A percentile compares a stretch with the other conserved stretches of the same genome.
Evolutionary conservation across 2,113 vertebrate species (phyloP).

Genomic region (Chloroceryle aenea): DNA sequence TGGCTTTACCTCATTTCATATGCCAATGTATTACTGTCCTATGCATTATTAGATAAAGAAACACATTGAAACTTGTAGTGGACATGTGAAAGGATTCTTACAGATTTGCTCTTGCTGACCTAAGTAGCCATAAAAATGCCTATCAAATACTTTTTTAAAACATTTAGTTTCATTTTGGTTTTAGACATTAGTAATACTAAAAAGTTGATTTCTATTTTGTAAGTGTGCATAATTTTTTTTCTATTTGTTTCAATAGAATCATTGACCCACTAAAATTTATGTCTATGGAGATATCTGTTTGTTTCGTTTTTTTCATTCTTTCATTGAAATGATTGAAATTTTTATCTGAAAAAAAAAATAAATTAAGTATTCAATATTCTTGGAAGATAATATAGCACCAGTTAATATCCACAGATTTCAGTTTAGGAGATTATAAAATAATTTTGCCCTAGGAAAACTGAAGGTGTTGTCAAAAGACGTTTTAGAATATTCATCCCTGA

Average conservation of each 20-base stretch:
- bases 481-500: background rate
- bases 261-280: background rate
- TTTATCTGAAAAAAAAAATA: background rate
- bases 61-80: background rate
- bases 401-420: background rate
- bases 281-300: background rate
- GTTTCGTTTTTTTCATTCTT: background rate
- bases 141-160: background rate
- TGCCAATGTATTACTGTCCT: background rate
- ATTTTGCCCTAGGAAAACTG: background rate
- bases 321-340: background rate
- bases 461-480: background rate
- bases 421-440: accelerated
- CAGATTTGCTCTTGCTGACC: background rate
- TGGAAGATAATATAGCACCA: background rate
- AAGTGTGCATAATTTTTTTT: background rate
- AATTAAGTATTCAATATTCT: no score
- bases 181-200: background rate
- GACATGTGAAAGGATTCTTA: background rate
- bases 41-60: background rate
- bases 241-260: background rate
- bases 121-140: background rate
- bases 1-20: background rate
- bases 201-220: background rate
- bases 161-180: background rate